phyloP scores from a whole-genome alignment of 2,888 invertebrate genomes.

The Drosophila pegasa region DNA sequence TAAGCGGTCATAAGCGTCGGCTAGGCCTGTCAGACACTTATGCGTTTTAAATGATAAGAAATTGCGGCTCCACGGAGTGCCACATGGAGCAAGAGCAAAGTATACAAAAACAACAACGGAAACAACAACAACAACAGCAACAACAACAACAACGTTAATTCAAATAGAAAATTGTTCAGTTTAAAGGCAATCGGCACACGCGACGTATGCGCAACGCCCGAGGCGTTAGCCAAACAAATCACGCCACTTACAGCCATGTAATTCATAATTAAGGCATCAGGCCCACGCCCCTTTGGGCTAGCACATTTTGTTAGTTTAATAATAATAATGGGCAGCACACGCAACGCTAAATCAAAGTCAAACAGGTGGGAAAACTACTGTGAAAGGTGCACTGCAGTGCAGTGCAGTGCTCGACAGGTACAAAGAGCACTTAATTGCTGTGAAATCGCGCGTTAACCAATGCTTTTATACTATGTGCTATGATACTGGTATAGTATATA shows the following conservation, averaged over 20 bases:
- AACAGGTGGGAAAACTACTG: conserved; percentile 26
- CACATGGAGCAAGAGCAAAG: background rate
- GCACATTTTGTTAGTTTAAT: conserved; percentile 59
- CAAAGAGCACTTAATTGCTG: conserved; percentile 63
- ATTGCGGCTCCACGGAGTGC: conserved; percentile 36
- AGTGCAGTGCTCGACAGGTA: conserved; percentile 26
- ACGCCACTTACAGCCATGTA: conserved; percentile 53
- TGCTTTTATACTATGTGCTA: conserved; percentile 8
- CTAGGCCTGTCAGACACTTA: conserved; percentile 62
- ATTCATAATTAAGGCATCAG: conserved; percentile 49
- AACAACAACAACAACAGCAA: background rate
- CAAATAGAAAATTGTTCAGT: conserved; percentile 31
- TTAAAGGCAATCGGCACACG: conserved; percentile 46
- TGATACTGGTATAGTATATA: background rate
- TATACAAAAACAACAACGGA: background rate
- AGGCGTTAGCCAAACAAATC: conserved; percentile 56
- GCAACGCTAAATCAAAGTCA: conserved; percentile 58
- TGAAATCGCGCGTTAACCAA: conserved; percentile 63
- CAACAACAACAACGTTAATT: background rate
- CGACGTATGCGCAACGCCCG: conserved; percentile 68
- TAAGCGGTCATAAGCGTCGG: conserved; percentile 64
- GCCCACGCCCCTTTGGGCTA: conserved; percentile 53
- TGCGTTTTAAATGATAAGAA: conserved; percentile 77
- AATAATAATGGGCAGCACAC: conserved; percentile 52
- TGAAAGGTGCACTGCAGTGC: background rate